phyloP scores from a whole-genome alignment of 2,797 vertebrate genomes.

The Gambelia wislizenii region DNA sequence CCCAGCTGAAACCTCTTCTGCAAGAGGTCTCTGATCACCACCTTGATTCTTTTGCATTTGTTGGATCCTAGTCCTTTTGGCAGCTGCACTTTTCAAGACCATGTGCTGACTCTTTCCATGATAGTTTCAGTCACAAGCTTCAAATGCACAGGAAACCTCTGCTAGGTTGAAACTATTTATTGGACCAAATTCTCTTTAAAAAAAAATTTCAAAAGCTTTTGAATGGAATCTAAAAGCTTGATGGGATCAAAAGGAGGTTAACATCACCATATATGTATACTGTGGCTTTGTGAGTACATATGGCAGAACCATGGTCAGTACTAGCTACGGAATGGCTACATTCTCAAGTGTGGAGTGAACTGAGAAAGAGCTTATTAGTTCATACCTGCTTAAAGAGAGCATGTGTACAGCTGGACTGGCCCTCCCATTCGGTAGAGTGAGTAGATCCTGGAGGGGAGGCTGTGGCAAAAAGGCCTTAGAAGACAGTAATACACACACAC shows the following conservation, averaged over 20 bases:
- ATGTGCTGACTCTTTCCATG: not conserved
- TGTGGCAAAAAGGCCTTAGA: no score
- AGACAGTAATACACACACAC: no score
- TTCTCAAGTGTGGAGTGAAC: not conserved
- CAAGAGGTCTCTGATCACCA: not conserved
- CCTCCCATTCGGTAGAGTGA: no score
- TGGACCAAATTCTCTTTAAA: not conserved
- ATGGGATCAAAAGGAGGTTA: not conserved
- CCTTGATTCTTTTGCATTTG: not conserved
- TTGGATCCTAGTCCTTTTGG: not conserved
- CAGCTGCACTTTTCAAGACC: not conserved
- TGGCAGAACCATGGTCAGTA: not conserved
- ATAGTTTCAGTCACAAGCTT: not conserved
- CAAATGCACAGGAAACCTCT: not conserved
- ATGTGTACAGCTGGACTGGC: no score
- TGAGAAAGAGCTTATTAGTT: not conserved
- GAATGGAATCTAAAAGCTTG: not conserved
- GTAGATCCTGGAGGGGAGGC: no score
- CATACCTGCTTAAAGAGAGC: not conserved
- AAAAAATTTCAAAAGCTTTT: not conserved
- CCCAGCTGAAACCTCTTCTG: not conserved
- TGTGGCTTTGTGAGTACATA: not conserved
- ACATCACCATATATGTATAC: no score
- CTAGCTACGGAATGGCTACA: not conserved
- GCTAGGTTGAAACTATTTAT: not conserved